These are phyloP conservation scores for Brienomyrus longianalis DNA, from an alignment of 2,113 vertebrate species.

Conservation along the genomic window DNA sequence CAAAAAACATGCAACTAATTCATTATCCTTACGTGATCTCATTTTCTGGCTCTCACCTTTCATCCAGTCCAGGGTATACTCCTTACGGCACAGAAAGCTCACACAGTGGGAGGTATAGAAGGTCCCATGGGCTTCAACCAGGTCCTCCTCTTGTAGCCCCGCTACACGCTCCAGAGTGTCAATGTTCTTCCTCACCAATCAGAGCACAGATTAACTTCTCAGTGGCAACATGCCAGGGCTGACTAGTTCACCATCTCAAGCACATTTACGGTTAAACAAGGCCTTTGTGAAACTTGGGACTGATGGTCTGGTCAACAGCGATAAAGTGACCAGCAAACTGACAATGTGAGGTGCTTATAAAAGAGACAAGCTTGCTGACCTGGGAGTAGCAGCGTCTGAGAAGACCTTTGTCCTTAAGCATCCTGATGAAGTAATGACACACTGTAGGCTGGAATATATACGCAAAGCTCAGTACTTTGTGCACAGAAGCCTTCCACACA, in stretches of 20 bases:
- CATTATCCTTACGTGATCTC: neutral
- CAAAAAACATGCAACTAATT: neutral
- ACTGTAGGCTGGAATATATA: slow-evolving; percentile 68
- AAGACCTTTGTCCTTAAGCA: slow-evolving; percentile 80
- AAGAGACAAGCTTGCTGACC: slow-evolving; percentile 46
- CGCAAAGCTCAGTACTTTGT: neutral
- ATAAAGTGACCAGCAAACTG: neutral
- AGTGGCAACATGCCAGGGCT: neutral
- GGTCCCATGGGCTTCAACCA: slow-evolving; percentile 85
- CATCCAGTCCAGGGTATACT: slow-evolving; percentile 81
- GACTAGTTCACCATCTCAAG: neutral
- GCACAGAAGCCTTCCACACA: neutral
- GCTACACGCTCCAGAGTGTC: slow-evolving; percentile 85
- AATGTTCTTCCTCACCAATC: slow-evolving; percentile 66
- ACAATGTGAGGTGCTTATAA: neutral
- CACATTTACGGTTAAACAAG: neutral
- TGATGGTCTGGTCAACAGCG: neutral
- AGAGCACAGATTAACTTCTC: neutral
- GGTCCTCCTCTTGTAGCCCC: slow-evolving; percentile 66
- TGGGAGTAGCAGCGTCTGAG: slow-evolving; percentile 83
- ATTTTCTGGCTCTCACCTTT: slow-evolving; percentile 60
- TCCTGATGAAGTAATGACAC: slow-evolving; percentile 85
- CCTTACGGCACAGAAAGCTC: slow-evolving; percentile 59
- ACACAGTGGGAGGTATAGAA: slow-evolving; percentile 81
- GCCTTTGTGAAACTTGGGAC: neutral